These are phyloP conservation scores for Pyrgilauda ruficollis DNA, from an alignment of 2,113 vertebrate species.

Conservation along the genomic window DNA sequence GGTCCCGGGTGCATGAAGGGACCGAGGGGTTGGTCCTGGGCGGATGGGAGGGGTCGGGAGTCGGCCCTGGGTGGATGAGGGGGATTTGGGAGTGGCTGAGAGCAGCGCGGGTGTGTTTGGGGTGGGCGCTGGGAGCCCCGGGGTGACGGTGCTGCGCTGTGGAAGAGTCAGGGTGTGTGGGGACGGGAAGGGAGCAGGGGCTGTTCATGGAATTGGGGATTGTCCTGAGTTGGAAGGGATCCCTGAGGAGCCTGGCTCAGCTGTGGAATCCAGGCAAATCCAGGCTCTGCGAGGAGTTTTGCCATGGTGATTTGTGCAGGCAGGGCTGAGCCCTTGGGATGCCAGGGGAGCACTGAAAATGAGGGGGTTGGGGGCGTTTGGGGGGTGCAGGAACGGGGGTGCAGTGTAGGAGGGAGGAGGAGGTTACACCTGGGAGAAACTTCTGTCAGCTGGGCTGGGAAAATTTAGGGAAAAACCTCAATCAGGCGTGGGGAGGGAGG, in stretches of 20 bases:
- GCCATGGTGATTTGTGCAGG: not conserved
- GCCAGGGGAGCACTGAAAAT: accelerated
- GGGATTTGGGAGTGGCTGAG: not conserved
- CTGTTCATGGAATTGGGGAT: accelerated
- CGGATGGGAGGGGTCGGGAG: accelerated
- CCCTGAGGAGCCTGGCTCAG: not conserved
- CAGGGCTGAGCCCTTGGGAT: not conserved
- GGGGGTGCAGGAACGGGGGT: not conserved
- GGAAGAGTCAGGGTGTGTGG: accelerated
- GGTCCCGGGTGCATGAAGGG: not conserved
- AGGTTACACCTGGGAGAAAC: not conserved
- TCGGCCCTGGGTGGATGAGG: not conserved
- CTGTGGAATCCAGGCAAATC: not conserved
- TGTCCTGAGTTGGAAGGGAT: not conserved
- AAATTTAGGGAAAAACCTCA: not conserved
- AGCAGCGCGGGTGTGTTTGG: not conserved
- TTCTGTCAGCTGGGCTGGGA: not conserved
- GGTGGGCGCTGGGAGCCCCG: not conserved
- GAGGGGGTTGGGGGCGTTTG: accelerated
- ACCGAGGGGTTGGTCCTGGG: not conserved
- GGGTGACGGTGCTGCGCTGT: accelerated
- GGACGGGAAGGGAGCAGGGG: accelerated
- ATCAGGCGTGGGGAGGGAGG: accelerated
- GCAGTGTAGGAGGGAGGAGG: no score
- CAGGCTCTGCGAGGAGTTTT: not conserved